These are phyloP conservation scores for Copidosoma floridanum DNA, from an alignment of 1,140 invertebrate genomes.

Conservation along the genomic window DNA sequence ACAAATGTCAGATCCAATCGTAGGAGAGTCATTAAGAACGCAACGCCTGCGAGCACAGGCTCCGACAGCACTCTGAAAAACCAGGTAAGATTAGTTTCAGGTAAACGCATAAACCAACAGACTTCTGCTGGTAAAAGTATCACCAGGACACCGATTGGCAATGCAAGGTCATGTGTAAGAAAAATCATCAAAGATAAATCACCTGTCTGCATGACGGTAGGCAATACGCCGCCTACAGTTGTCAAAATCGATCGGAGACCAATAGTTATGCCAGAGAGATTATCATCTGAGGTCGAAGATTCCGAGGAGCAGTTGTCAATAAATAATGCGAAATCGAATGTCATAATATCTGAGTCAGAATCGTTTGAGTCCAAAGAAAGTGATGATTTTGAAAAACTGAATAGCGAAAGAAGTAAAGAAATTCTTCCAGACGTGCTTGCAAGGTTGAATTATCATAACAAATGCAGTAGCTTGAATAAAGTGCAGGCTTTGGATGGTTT, in stretches of 20 bases:
- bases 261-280: not conserved
- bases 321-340: not conserved
- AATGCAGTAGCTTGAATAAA: too few species aligned
- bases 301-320: not conserved
- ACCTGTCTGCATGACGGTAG: too few species aligned
- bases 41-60: not conserved
- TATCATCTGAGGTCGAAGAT: not conserved
- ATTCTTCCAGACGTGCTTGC: not conserved
- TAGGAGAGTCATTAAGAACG: not conserved
- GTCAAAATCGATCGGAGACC: too few species aligned
- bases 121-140: too few species aligned
- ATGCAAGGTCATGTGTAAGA: too few species aligned
- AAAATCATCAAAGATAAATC: too few species aligned
- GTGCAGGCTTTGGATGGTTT: too few species aligned
- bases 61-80: not conserved
- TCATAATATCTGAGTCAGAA: slow-evolving; percentile 19
- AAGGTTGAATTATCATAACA: too few species aligned
- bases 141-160: too few species aligned
- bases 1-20: not conserved
- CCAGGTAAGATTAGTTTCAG: too few species aligned
- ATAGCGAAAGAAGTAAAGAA: not conserved
- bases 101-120: too few species aligned
- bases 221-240: too few species aligned
- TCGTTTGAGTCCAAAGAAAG: slow-evolving; percentile 4
- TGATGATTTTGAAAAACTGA: not conserved